Evolutionary conservation across 2,113 vertebrate genomes (phyloP).

Genomic region (Amazona guildingii): DNA sequence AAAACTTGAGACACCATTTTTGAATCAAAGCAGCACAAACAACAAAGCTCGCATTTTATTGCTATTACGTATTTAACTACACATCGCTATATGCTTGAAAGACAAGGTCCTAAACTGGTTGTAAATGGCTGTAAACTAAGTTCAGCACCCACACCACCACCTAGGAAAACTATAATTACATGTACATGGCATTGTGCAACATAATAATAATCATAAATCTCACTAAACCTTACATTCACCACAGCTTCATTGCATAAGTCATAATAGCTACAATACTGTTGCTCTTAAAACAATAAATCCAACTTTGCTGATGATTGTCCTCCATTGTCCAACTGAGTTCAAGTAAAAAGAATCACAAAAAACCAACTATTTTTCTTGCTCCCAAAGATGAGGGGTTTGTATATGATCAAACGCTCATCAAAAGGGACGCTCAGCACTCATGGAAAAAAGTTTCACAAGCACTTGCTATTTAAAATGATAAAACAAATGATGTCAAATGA

Average conservation of each 20-base stretch:
- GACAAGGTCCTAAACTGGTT: background rate
- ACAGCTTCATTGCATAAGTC: background rate
- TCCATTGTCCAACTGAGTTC: background rate
- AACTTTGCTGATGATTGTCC: background rate
- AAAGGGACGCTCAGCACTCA: background rate
- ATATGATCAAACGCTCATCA: background rate
- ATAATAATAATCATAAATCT: background rate
- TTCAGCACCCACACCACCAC: background rate
- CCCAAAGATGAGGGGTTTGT: accelerated
- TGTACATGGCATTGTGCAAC: background rate
- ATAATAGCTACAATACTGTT: background rate
- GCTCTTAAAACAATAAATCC: background rate
- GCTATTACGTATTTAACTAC: background rate
- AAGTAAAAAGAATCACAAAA: background rate
- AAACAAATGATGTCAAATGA: background rate
- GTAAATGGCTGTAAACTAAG: background rate
- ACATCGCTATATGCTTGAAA: background rate
- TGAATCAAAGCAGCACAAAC: background rate
- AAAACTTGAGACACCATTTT: background rate
- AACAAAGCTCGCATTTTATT: background rate
- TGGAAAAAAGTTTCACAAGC: background rate
- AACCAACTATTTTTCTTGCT: background rate
- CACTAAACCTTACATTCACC: background rate
- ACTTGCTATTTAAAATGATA: background rate
- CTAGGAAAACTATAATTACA: background rate